Evolutionary conservation across 2,888 invertebrate genomes (phyloP).

Genomic region (Plebejus anna): DNA sequence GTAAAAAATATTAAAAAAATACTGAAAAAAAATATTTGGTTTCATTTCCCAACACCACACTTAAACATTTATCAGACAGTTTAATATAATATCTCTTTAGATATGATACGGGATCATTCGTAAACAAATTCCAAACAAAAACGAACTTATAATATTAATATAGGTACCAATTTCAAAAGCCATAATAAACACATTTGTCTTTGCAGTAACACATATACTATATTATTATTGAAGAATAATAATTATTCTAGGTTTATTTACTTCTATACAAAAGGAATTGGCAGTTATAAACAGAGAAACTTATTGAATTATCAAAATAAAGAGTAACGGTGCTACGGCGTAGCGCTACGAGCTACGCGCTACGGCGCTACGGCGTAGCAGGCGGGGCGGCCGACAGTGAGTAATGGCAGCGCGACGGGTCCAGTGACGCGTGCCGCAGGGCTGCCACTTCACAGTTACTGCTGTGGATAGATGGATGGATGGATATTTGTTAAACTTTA

Average conservation of each 20-base stretch:
- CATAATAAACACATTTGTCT: too few species aligned
- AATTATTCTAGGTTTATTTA: too few species aligned
- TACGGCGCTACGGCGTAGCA: conserved; percentile 41
- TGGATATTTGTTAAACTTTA: not conserved
- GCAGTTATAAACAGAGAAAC: not conserved
- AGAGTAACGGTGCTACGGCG: not conserved
- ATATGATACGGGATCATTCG: too few species aligned
- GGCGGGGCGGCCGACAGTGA: conserved; percentile 77
- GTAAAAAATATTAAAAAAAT: conserved; percentile 81
- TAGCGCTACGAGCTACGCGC: conserved; percentile 38
- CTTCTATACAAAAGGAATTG: too few species aligned
- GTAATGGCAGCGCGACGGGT: conserved; percentile 77
- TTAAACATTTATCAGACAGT: not conserved
- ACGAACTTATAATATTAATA: too few species aligned
- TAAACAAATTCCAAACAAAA: too few species aligned
- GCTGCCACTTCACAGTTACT: conserved; percentile 46
- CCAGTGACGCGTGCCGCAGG: conserved; percentile 76
- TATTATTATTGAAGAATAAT: too few species aligned
- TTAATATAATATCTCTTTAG: too few species aligned
- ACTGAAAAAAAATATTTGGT: conserved; percentile 68
- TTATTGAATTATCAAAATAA: conserved; percentile 26
- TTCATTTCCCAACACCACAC: conserved; percentile 50
- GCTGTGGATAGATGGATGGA: not conserved
- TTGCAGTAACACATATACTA: too few species aligned
- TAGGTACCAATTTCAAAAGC: too few species aligned